Evolutionary conservation across 2,113 vertebrate genomes (phyloP), one percentile per base, ranked within the genome.

Genomic region (Pterocles burchelli): DNA sequence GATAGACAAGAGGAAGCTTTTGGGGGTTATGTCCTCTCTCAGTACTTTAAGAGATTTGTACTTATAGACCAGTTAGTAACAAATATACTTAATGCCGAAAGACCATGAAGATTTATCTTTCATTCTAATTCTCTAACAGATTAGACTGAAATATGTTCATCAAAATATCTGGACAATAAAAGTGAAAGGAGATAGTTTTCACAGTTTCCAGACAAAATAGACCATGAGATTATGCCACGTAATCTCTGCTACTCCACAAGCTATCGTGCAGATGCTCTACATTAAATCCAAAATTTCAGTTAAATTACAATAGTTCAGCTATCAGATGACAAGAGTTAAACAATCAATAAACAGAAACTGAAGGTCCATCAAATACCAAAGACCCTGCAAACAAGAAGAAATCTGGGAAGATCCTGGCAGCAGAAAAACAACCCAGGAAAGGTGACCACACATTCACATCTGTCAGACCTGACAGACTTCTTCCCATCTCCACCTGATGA

Each of bases 151-250:
- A 79, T 49, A 46, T 54, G 48, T 26, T 82, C 9, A 52, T 75
- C 55, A 78, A 93, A 86, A 19, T 59, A 66, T 29, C 36, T 78
- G 41, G 52, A 76, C 34, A 66, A 75, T 24, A 72, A 54, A 83
- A 62, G 29, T 34, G 34, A 78, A 78, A 15, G 21, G 41, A 89
- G 57, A 41, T 13, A 33, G 31, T 85, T 85, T 87, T 67, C 61
- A 34, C 5, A 61, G 61, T 63, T 94, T 88, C 82, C 41, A 76
- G 49, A 68, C 26, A 75, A 54, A 93, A 38, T 7, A 65, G 52
- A 59, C 36, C 15, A 33, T 4, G 4, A 72, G 31, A 79, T 68
- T 31, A 82, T 41, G 31, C 10, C 46, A 46, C 1, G 0, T 0
- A 1, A 83, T 70, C 74, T 88, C 66, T 18, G 5, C 57, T 85